Evolutionary conservation across 2,888 invertebrate species (phyloP).

Genomic region (Microdon myrmicae): DNA sequence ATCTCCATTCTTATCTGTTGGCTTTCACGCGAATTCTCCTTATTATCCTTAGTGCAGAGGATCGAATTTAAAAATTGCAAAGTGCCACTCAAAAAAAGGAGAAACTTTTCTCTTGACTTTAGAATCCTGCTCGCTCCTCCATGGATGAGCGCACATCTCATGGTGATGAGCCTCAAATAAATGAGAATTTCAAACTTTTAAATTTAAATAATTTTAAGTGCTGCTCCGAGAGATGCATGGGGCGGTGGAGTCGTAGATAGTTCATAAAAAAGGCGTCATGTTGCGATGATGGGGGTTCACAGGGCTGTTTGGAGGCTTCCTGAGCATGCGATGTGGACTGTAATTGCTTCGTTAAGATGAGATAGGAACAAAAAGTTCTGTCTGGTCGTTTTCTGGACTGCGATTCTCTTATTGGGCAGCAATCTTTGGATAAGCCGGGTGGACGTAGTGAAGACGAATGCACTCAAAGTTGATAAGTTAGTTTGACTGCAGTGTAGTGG

Average conservation of each 20-base stretch:
- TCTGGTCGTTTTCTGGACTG: slow-evolving; percentile 23
- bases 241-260: slow-evolving; percentile 13
- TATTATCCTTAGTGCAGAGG: no score
- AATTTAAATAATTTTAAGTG: slow-evolving; percentile 52
- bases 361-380: neutral
- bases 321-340: slow-evolving; percentile 41
- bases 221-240: slow-evolving; percentile 25
- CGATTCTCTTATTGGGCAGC: slow-evolving; percentile 34
- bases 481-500: no score
- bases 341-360: slow-evolving; percentile 35
- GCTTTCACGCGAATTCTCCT: no score
- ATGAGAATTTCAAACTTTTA: slow-evolving; percentile 49
- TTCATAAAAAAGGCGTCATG: slow-evolving; percentile 30
- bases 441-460: no score
- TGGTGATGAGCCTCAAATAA: slow-evolving; percentile 38
- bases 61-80: slow-evolving; percentile 43
- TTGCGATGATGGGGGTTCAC: slow-evolving; percentile 8
- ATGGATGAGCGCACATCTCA: slow-evolving; percentile 7
- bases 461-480: no score
- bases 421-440: slow-evolving; percentile 6
- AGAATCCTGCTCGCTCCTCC: neutral
- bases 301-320: slow-evolving; percentile 19
- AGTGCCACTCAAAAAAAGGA: slow-evolving; percentile 40
- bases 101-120: slow-evolving; percentile 42
- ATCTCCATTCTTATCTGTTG: neutral